Evolutionary conservation across 2,888 invertebrate genomes (phyloP).

Genomic region (Clitarchus hookeri): DNA sequence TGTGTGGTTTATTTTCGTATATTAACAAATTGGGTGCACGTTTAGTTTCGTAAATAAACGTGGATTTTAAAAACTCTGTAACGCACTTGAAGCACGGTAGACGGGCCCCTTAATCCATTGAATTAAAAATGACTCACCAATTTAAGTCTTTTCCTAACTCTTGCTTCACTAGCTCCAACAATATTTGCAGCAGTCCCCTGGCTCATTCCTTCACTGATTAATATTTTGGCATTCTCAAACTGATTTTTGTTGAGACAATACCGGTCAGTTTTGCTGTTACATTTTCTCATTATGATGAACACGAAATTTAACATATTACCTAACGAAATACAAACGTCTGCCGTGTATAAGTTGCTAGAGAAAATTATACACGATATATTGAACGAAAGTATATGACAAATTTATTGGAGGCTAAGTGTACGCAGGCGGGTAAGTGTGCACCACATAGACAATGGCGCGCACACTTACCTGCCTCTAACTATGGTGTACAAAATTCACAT

Average conservation of each 20-base stretch:
- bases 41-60: no score
- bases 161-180: background rate
- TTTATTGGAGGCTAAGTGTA: background rate
- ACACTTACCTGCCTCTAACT: background rate
- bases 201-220: background rate
- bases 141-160: background rate
- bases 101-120: no score
- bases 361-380: no score
- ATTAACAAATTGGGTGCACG: no score
- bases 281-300: background rate
- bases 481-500: background rate
- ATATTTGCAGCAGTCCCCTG: no score
- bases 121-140: no score
- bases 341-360: background rate
- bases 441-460: background rate
- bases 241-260: background rate
- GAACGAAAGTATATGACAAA: no score
- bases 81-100: background rate
- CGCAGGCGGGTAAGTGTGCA: background rate
- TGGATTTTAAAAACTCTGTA: background rate
- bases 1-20: no score
- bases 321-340: background rate
- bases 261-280: background rate
- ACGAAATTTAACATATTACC: background rate
- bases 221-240: background rate